A percentile compares a stretch with the other conserved stretches of the same genome.
Evolutionary conservation across 2,113 vertebrate species (phyloP).

Genomic region (Lonchura striata): DNA sequence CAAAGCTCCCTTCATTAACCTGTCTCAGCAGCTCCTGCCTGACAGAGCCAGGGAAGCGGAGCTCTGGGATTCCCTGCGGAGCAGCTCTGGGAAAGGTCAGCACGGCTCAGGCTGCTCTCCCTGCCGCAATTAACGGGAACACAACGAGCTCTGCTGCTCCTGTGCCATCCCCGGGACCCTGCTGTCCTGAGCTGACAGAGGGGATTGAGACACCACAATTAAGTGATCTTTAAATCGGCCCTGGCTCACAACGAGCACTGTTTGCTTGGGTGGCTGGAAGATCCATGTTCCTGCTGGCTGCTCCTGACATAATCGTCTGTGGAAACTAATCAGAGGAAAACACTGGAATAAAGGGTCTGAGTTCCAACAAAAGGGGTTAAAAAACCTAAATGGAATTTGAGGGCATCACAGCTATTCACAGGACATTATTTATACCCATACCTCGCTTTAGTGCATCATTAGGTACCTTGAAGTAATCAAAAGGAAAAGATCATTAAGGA

Average conservation of each 20-base stretch:
- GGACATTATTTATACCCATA: not conserved
- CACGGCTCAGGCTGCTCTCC: fast-evolving
- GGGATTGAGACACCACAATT: not conserved
- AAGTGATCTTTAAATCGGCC: not conserved
- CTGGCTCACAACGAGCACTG: not conserved
- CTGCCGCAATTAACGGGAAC: not conserved
- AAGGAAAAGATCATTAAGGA: not conserved
- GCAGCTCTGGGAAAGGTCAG: not conserved
- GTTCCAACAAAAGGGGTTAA: not conserved
- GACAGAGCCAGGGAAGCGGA: not conserved
- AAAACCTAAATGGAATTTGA: not conserved
- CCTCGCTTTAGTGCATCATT: not conserved
- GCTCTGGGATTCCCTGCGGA: fast-evolving
- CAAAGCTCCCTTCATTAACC: not conserved
- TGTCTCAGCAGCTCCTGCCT: constrained; percentile 15
- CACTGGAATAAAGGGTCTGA: not conserved
- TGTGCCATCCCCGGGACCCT: not conserved
- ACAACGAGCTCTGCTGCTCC: not conserved
- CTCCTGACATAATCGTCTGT: not conserved
- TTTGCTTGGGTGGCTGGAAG: not conserved
- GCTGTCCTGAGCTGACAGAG: not conserved
- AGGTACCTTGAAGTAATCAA: not conserved
- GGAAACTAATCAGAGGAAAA: not conserved
- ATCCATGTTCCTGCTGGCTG: not conserved
- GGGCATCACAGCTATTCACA: not conserved